phyloP scores from a whole-genome alignment of 2,113 vertebrate genomes.

The Ibidorhyncha struthersii region DNA sequence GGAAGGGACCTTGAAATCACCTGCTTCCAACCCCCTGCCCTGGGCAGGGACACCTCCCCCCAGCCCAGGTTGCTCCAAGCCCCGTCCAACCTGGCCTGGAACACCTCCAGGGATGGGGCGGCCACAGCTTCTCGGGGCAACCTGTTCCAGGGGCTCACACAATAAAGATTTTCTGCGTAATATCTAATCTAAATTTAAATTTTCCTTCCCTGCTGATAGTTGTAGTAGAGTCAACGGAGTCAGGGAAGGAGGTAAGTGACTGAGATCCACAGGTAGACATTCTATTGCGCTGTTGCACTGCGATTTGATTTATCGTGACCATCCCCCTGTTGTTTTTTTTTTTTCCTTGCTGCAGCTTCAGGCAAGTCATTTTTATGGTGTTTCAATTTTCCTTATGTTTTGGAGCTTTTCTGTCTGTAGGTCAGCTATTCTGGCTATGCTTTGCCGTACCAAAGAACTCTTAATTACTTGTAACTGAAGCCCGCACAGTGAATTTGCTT shows the following conservation, averaged over 20 bases:
- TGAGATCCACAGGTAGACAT: neutral
- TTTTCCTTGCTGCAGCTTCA: neutral
- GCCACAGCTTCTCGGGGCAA: no score
- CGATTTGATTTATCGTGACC: neutral
- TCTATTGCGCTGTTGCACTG: neutral
- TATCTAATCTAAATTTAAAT: neutral
- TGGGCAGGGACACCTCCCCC: no score
- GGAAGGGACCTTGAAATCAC: neutral
- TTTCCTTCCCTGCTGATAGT: neutral
- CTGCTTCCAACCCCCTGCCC: fast-evolving
- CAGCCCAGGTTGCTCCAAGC: neutral
- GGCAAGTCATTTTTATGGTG: neutral
- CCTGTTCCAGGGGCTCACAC: fast-evolving
- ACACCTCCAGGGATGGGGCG: neutral
- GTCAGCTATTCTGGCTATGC: neutral
- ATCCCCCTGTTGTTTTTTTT: neutral
- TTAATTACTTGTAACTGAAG: constrained; percentile 11
- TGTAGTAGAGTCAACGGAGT: neutral
- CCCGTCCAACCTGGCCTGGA: neutral
- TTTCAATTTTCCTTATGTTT: neutral
- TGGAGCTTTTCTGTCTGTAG: neutral
- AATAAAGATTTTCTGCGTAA: neutral
- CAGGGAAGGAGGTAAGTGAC: neutral
- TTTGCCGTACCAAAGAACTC: neutral
- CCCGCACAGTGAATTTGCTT: neutral